Evolutionary conservation across 2,888 invertebrate genomes (phyloP), one percentile per base, ranked within the genome.

Genomic region (Griposia aprilina): DNA sequence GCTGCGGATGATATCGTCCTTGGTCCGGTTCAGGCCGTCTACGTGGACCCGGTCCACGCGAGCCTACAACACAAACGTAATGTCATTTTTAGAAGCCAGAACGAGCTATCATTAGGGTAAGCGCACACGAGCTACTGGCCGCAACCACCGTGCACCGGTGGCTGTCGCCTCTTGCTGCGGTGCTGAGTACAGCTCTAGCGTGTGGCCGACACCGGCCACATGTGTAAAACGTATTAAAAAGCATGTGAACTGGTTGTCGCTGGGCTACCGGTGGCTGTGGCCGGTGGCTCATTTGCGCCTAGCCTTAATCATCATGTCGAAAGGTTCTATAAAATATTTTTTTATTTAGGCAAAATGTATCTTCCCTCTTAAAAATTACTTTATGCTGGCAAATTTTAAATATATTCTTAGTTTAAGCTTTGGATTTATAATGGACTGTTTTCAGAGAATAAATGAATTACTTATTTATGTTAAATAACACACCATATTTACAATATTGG

Each of bases 31-130:
- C 26, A 99, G 94, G 0, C 99, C 99, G 91, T 98, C 98, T 70
- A 99, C 97, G 89, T 98, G 98, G 50, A 99, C 97, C 87, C 98
- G 97, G 92, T 99, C 98, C 3, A 99, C 99, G 74, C 98, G 97
- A 0, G 98, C 99, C 98, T 98, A 92, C 30, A 93, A 83, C 45
- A 77, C 50, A 50, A 55, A 36, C 3, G 6, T 23, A 1, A 23
- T 15, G 15, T 78, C 11, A 94, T 17, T 1, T 13, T 66, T 17
- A 26, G 1, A 52, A 30, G 1, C 17, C 13, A 41, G 41, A 41
- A 41, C 41, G 41, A 41, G 41, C 41, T 41, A 41, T 41, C 2
- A 41, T 41, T 41, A 41, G 41, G 41, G 7, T 41, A 2, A 41
- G 41, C 41, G 41, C 41, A 41, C 41, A 41, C 41, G 41, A 41